phyloP scores from a whole-genome alignment of 2,113 vertebrate species.

The Muscicapa adusta region DNA sequence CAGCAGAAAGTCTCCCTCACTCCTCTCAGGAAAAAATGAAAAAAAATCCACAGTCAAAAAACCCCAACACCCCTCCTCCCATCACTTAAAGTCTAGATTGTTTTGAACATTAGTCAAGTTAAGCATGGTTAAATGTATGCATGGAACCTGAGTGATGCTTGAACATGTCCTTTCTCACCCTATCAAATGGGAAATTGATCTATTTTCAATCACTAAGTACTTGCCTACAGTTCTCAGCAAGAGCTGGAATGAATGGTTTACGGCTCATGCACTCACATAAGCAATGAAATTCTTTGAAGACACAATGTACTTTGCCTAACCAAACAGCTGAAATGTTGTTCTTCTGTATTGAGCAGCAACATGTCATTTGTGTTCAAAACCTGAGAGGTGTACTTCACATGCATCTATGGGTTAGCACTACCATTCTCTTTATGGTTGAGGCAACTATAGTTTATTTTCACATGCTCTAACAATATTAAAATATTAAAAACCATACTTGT shows the following conservation, averaged over 20 bases:
- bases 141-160: accelerated
- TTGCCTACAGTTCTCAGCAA: not conserved
- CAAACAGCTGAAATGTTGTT: not conserved
- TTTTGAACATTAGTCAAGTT: not conserved
- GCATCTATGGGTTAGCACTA: not conserved
- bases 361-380: not conserved
- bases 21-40: not conserved
- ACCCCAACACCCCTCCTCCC: accelerated
- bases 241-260: not conserved
- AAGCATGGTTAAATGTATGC: accelerated
- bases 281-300: not conserved
- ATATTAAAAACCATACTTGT: not conserved
- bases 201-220: not conserved
- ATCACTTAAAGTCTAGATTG: not conserved
- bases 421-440: accelerated
- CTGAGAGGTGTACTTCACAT: not conserved
- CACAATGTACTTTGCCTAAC: not conserved
- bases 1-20: not conserved
- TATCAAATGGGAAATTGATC: not conserved
- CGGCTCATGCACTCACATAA: not conserved
- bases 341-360: accelerated
- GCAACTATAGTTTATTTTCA: not conserved
- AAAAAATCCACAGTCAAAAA: not conserved
- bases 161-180: not conserved
- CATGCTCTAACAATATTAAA: not conserved